These are phyloP conservation scores for Ceuthmochares aereus DNA, from an alignment of 2,113 vertebrate genomes.

Conservation along the genomic window DNA sequence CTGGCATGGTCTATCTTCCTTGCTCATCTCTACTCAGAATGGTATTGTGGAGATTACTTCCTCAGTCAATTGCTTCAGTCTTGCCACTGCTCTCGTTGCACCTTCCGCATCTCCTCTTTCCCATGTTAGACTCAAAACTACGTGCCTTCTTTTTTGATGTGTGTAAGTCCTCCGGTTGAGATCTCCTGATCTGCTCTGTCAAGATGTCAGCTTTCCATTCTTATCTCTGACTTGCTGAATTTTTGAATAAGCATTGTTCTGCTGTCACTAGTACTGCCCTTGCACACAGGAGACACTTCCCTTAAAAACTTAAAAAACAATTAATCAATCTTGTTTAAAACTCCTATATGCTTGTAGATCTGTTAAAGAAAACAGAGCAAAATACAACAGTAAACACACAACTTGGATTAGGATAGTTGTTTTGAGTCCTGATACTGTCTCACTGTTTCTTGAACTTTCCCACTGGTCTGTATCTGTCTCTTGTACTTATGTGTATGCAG, in stretches of 20 bases:
- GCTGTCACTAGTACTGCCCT: background rate
- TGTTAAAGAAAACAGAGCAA: background rate
- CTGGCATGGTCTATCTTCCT: background rate
- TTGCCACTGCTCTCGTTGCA: background rate
- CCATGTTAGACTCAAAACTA: background rate
- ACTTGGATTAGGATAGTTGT: background rate
- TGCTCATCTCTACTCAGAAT: background rate
- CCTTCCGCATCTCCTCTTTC: background rate
- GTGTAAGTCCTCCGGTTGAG: background rate
- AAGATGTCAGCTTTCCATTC: background rate
- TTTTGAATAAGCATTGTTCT: background rate
- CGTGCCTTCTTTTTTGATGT: background rate
- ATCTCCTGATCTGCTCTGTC: background rate
- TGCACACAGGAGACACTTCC: background rate
- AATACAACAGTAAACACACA: background rate
- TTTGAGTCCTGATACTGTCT: background rate
- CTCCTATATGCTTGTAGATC: background rate
- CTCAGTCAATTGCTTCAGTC: background rate
- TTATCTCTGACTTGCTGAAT: background rate
- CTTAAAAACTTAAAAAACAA: background rate
- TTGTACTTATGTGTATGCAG: background rate
- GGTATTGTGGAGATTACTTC: background rate
- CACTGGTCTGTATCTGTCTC: background rate
- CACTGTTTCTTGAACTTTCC: background rate
- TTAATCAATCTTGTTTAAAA: background rate